These are phyloP conservation scores for Pterois miles DNA, from an alignment of 2,797 vertebrate genomes.

Conservation along the genomic window DNA sequence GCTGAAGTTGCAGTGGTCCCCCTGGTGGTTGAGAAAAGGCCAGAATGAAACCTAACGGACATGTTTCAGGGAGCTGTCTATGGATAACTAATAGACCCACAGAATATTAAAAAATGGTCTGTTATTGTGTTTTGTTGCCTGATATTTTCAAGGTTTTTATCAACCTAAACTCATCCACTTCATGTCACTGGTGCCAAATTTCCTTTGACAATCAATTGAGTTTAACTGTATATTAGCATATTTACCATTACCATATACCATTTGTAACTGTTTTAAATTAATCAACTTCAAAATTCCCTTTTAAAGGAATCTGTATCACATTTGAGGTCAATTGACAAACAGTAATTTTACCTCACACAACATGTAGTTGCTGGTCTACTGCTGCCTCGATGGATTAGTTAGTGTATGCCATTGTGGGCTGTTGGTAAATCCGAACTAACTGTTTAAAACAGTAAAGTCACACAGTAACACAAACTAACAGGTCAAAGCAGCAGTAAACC, in stretches of 20 bases:
- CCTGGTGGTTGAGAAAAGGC: constrained; percentile 75
- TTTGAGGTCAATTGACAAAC: neutral
- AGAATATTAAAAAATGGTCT: neutral
- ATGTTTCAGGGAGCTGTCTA: neutral
- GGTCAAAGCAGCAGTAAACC: no score
- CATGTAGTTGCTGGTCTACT: no score
- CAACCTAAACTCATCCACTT: no score
- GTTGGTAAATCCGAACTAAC: no score
- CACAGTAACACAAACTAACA: no score
- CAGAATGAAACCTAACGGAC: neutral
- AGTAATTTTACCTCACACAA: no score
- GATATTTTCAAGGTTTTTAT: neutral
- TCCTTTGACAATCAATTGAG: neutral
- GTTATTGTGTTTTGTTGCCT: neutral
- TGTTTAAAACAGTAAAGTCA: no score
- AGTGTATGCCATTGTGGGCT: no score
- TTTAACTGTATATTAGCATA: neutral
- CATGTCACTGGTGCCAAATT: neutral
- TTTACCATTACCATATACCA: no score
- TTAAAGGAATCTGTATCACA: neutral
- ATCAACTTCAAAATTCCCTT: neutral
- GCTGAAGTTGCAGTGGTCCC: constrained; percentile 98
- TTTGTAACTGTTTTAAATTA: neutral
- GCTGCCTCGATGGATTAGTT: no score
- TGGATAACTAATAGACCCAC: neutral